Evolutionary conservation across 2,797 vertebrate species (phyloP), one percentile per base, ranked within the genome.

Genomic region (Alosa sapidissima): DNA sequence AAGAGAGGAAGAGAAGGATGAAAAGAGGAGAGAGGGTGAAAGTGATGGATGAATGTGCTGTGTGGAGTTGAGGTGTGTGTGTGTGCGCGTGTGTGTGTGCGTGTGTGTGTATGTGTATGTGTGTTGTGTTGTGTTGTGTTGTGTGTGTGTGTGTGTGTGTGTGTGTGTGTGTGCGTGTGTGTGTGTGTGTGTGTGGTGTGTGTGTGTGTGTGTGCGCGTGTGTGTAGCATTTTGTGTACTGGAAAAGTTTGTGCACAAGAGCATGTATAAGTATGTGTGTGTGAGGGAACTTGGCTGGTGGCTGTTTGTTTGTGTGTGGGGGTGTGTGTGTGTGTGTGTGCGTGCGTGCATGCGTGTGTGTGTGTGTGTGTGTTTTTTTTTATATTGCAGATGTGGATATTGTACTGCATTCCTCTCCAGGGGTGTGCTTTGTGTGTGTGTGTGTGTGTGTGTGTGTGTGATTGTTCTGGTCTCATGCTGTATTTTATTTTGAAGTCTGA

Each of bases 371-470:
- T 65, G 62, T 10, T 0, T 13, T 68, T 10, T 33, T 36, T 65
- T 65, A 8, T 5, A 65, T 28, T 65, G 65, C 0, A 24, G 10
- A 19, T 62, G 55, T 58, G 19, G 16, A 5, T 62, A n/a, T n/a
- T 62, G 19, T 21, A 62, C 16, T 68, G 65, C 24, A 68, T 68
- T 68, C 28, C 65, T 36, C 65, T 68, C 1, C 65, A 28, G 24
- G n/a, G 8, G 36, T 85, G 84, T 85, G 49, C 58, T 84, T n/a
- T 84, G 33, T 72, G 28, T 83, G 58, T 90, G 81, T 89, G 82
- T 78, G 65, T 62, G 54, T 60, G 5, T 65, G 41, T 54, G 16
- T 78, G 33, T 85, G 52, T 49, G 41, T 85, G 84, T 85, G 68
- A 16, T 60, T 68, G 87, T 84, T 88, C 86, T 82, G 1, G 2